Percentiles rank a stretch among this genome's conserved stretches.
Conservation (phyloP, 2,113 vertebrate genomes). For the Myxocyprinus asiaticus region DNA sequence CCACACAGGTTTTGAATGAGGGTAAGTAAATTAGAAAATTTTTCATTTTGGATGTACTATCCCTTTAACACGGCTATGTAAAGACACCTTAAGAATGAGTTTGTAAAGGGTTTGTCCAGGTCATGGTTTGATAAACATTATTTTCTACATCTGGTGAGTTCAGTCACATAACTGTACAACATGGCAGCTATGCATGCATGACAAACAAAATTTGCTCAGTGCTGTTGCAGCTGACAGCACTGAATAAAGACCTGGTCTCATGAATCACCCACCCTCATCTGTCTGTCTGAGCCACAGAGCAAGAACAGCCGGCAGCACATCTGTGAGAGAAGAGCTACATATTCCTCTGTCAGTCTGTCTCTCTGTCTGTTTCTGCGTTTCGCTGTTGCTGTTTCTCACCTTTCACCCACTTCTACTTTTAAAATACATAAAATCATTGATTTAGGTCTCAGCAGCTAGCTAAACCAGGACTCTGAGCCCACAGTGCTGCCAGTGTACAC, state of each 20-base stretch:
- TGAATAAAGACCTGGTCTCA: slow-evolving; percentile 38
- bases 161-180: slow-evolving; percentile 33
- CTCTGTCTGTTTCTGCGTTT: background rate
- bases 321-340: slow-evolving; percentile 14
- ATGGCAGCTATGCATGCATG: slow-evolving; percentile 49
- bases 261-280: slow-evolving; percentile 39
- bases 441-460: slow-evolving; percentile 30
- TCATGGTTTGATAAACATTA: slow-evolving; percentile 33
- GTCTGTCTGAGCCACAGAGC: background rate
- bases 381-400: background rate
- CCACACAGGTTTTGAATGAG: no score
- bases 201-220: slow-evolving; percentile 59
- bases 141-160: slow-evolving; percentile 44
- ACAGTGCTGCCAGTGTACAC: slow-evolving; percentile 2
- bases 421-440: slow-evolving; percentile 38
- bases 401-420: slow-evolving; percentile 13
- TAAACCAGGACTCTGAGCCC: slow-evolving; percentile 2
- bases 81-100: no score
- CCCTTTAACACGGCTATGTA: no score
- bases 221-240: slow-evolving; percentile 38
- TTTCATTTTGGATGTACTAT: no score
- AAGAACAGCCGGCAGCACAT: slow-evolving; percentile 41
- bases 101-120: background rate
- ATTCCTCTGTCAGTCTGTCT: slow-evolving; percentile 3
- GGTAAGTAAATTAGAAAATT: no score